Percentiles rank a stretch among this genome's conserved stretches.
phyloP scores from a whole-genome alignment of 2,113 vertebrate species.

The Abramis brama region DNA sequence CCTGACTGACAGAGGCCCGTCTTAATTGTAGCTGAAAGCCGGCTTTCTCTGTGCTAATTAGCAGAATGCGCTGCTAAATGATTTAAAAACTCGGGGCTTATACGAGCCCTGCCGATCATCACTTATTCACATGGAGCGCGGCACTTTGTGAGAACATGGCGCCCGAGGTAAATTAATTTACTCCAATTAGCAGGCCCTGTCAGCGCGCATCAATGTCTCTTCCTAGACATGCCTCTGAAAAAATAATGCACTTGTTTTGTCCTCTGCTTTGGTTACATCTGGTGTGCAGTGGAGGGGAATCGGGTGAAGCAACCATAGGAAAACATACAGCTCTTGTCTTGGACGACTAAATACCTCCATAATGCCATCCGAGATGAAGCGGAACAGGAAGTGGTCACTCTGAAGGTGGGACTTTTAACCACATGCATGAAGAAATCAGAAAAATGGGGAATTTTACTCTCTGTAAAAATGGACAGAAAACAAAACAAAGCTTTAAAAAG shows the following conservation, averaged over 20 bases:
- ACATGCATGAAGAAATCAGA: not conserved
- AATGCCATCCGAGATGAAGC: not conserved
- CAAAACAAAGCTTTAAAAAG: not conserved
- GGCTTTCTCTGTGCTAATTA: slow-evolving; percentile 80
- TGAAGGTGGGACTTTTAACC: not conserved
- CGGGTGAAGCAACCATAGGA: slow-evolving; percentile 33
- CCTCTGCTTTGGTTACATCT: slow-evolving; percentile 69
- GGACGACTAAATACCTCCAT: not conserved
- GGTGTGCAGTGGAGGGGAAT: slow-evolving; percentile 68
- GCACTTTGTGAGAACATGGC: slow-evolving; percentile 71
- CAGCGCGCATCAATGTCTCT: slow-evolving; percentile 74
- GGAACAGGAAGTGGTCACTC: slow-evolving; percentile 17
- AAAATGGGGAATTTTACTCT: not conserved
- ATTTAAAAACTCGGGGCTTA: slow-evolving; percentile 81
- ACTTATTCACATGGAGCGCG: slow-evolving; percentile 76
- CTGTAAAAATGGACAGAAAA: not conserved
- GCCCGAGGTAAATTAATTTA: slow-evolving; percentile 81
- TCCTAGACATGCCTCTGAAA: slow-evolving; percentile 56
- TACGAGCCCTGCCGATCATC: slow-evolving; percentile 74
- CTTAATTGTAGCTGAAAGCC: slow-evolving; percentile 80
- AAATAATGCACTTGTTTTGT: slow-evolving; percentile 74
- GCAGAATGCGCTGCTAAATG: slow-evolving; percentile 82
- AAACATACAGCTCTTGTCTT: slow-evolving; percentile 48
- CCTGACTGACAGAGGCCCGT: slow-evolving; percentile 71
- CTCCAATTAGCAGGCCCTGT: slow-evolving; percentile 80